Evolutionary conservation across 2,797 vertebrate genomes (phyloP), one percentile per base, ranked within the genome.

Genomic region (Typhlichthys eigenmanni): DNA sequence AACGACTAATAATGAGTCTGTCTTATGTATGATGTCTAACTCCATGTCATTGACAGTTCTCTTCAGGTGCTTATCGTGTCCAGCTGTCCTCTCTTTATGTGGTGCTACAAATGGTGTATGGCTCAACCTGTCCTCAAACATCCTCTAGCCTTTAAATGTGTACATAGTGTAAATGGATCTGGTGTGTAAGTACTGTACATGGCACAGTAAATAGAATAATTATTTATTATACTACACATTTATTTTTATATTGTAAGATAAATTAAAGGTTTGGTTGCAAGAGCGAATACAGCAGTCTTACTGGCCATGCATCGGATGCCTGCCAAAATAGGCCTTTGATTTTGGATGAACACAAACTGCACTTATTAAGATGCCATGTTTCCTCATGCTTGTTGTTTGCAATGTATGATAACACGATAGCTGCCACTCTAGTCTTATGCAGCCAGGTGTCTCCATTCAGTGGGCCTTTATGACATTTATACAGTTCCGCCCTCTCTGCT

Each of bases 141-240:
- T 83, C 76, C 77, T 88, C 75, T 67, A 58, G 72, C 46, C 62
- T 54, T 71, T 72, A 47, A 14, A 13, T 66, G 48, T 91, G 82
- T 91, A 71, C 63, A 82, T 85, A 88, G 54, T 91, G 85, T 91
- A 90, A 87, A 90, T 87, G 4, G 79, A 62, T 72, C 47, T 57
- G 48, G 24, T 24, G 49, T 92, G 88, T 92, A 87, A 87, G 74
- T 89, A 85, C 52, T 92, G 91, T 92, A 91, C 74, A 92, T 84
- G 89, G 38, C 59, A 79, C 68, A 73, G 70, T 65, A 58, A 62
- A 58, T 60, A 54, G 38, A 55, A 55, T 12, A 72, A 78, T 85
- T 90, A 92, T 92, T 92, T 92, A 92, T 92, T 90, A 32, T 88
- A 84, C 69, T 82, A 70, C 51, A 50, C 78, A 76, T 87, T 79